These are phyloP conservation scores for Coecobrya sp. DNA, from an alignment of 2,888 invertebrate species.

Conservation along the genomic window DNA sequence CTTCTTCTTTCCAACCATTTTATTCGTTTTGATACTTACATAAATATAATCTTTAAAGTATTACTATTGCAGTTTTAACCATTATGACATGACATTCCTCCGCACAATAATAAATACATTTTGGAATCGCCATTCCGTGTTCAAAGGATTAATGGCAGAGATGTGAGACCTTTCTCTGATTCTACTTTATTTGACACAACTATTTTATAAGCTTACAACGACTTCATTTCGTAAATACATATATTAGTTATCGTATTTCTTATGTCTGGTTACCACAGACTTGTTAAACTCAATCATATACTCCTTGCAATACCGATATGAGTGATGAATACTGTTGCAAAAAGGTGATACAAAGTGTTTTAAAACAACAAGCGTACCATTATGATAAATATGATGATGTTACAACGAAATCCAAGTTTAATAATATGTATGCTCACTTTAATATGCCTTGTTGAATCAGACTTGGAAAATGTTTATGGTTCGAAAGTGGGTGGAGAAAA, in stretches of 20 bases:
- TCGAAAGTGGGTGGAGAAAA: slow-evolving; percentile 76
- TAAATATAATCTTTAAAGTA: not conserved
- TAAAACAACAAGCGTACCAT: not conserved
- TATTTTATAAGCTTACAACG: not conserved
- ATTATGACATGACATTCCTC: slow-evolving; percentile 34
- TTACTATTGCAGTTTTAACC: not conserved
- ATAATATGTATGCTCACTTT: not conserved
- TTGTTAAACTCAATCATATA: not conserved
- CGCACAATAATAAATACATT: slow-evolving; percentile 11
- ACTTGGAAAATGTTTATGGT: slow-evolving; percentile 61
- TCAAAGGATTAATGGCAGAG: slow-evolving; percentile 39
- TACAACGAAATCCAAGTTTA: not conserved
- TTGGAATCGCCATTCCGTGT: slow-evolving; percentile 62
- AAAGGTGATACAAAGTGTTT: slow-evolving; percentile 37
- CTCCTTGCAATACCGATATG: not conserved
- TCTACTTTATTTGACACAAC: slow-evolving; percentile 58
- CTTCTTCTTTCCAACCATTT: not conserved
- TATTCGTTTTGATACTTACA: not conserved
- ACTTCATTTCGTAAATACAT: no score
- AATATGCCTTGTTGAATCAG: not conserved
- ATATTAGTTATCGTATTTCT: not conserved
- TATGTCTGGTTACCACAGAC: not conserved
- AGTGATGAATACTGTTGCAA: slow-evolving; percentile 2
- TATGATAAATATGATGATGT: slow-evolving; percentile 11
- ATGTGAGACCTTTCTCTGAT: not conserved